These are phyloP conservation scores for Euspilapteryx auroguttella DNA, from an alignment of 2,888 invertebrate genomes.

Conservation along the genomic window DNA sequence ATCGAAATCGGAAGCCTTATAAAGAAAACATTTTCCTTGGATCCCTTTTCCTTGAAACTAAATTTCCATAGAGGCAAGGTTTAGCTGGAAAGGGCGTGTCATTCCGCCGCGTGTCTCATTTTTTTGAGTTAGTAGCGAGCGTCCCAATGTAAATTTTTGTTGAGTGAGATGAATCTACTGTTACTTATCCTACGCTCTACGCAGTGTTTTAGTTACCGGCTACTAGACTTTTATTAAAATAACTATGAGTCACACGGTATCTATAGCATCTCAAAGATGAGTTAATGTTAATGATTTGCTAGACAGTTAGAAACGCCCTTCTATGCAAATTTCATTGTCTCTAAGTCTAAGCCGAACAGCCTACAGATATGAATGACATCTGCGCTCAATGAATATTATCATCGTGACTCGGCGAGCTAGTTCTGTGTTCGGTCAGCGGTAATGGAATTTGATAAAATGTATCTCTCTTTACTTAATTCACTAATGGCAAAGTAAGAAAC, in stretches of 20 bases:
- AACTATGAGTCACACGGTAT: too few relatives aligned
- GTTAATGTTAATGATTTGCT: constrained; percentile 52
- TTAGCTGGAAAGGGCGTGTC: constrained; percentile 10
- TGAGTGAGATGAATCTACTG: too few relatives aligned
- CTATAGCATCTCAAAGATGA: constrained; percentile 29
- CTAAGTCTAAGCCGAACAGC: constrained; percentile 17
- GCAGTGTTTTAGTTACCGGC: constrained; percentile 2
- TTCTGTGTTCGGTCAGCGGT: not conserved
- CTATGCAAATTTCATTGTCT: constrained; percentile 57
- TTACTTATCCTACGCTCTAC: constrained; percentile 1
- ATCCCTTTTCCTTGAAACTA: constrained; percentile 22
- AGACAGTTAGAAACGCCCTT: constrained; percentile 51
- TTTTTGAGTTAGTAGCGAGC: constrained; percentile 7
- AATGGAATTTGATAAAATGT: too few relatives aligned
- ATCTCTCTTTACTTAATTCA: too few relatives aligned
- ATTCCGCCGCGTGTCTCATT: constrained; percentile 2
- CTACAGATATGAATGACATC: constrained; percentile 26
- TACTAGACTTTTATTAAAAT: too few relatives aligned
- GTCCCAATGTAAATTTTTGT: too few relatives aligned
- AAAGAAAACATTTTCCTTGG: constrained; percentile 22
- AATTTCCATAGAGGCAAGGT: constrained; percentile 25
- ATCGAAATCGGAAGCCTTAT: constrained; percentile 37
- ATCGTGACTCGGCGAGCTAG: constrained; percentile 24
- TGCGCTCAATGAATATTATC: constrained; percentile 50
- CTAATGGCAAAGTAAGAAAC: too few relatives aligned